Evolutionary conservation across 1,140 invertebrate species (phyloP), one percentile per base, ranked within the genome.

Genomic region (Brachionus rotundiformis): DNA sequence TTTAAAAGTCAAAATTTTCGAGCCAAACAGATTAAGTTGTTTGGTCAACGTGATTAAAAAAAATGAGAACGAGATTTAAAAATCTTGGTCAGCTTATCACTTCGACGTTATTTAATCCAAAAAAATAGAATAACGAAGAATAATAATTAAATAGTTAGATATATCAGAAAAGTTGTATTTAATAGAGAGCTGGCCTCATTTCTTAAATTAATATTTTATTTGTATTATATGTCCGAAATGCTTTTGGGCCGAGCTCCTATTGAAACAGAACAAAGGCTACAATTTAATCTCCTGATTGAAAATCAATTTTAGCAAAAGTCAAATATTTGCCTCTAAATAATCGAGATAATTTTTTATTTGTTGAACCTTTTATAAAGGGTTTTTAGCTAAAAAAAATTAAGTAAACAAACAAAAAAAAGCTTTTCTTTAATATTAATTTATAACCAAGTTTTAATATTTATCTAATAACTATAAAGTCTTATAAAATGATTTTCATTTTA

Each of bases 251-350:
- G 47, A 54, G n/a, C 47, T 54, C n/a, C 19, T 54, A 54, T 54
- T 54, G 47, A 54, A 16, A 16, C 47, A 19, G 19, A n/a, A 23
- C 47, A 54, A 54, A 54, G 47, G 47, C 47, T 54, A 54, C 4
- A 54, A 54, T 19, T 25, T 54, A 54, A 54, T 54, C 47, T 54
- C 23, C 47, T 54, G 47, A 54, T 54, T 54, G 47, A 54, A 54
- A 54, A 54, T 54, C 47, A 54, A 54, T 54, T 54, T 54, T 54
- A 19, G n/a, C 23, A 19, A 54, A 19, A 54, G 47, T 54, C 47
- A 54, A 54, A 54, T 54, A 54, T 54, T 54, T 54, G 47, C n/a
- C 47, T 54, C 47, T n/a, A 54, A 54, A 23, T 54, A 54, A 54
- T 54, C 47, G 47, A 54, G 47, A 54, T 54, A 54, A 54, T 19